Conservation (phyloP, 2,113 vertebrate species). For the Spizaetus ornatus region DNA sequence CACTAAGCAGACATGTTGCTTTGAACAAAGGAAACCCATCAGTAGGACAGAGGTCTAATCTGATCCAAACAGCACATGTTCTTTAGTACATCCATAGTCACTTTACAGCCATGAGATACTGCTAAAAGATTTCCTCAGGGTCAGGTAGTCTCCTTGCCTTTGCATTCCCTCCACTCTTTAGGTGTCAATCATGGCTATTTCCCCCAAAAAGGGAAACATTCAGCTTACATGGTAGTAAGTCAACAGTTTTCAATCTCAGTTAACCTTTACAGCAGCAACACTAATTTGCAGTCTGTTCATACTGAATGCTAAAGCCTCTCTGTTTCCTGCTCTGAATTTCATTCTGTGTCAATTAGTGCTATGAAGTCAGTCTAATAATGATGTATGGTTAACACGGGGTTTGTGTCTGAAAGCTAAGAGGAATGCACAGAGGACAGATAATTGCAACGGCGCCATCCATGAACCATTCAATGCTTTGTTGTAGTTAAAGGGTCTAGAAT, state of each 20-base stretch:
- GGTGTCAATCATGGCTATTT: background rate
- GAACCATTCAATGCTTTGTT: background rate
- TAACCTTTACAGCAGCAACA: conserved; percentile 48
- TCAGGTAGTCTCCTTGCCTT: background rate
- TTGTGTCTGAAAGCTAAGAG: background rate
- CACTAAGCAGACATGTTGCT: background rate
- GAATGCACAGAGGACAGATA: background rate
- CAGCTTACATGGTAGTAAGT: background rate
- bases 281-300: conserved; percentile 30
- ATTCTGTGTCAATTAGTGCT: conserved; percentile 64
- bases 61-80: background rate
- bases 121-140: background rate
- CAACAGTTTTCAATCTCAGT: conserved; percentile 46
- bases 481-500: background rate
- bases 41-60: background rate
- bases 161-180: background rate
- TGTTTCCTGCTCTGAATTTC: conserved; percentile 41
- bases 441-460: background rate
- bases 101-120: background rate
- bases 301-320: conserved; percentile 3
- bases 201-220: background rate
- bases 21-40: background rate
- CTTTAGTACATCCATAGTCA: background rate
- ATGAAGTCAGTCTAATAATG: conserved; percentile 54
- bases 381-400: conserved; percentile 4